Base-by-base conservation (phyloP, 1,140 invertebrate species). In the Whitmania pigra region DNA sequence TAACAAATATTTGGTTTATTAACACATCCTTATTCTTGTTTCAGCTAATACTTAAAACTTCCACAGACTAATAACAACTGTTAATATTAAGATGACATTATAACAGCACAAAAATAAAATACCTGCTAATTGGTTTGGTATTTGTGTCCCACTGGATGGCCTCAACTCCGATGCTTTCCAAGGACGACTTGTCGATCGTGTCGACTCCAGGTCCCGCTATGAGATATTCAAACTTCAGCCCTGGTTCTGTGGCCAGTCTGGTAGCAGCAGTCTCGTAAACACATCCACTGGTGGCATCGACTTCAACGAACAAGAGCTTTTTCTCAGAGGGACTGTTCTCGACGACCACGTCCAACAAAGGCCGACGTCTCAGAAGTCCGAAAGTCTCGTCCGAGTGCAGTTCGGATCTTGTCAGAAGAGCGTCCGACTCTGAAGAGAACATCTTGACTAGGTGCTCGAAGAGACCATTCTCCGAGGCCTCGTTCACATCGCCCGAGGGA, bases 241-340 rank as follows among this genome's bases (percentile, higher is more conserved):
- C 72, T 6, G 83, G 81, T 70, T 85, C 82, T 20, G 79, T 79
- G 13, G 73, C 67, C 53, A 84, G 71, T 15, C 77, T 72, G 27
- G 78, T 73, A 20, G 76, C 75, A 17, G 82, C 72, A 27, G 73
- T 67, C 31, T 76, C 67, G 66, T 78, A 77, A 2, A 83, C 40
- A 18, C 74, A 40, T 72, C 77, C 76, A 9, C 77, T 74, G 22
- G 74, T 75, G 3, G 80, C 78, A 63, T 76, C 78, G 0, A 89
- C 82, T 84, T 97, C 93, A 6, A 87, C 83, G n/a, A 88, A 83
- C 77, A 90, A 92, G 3, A 94, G 78, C 76, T 89, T 89, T 0
- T 87, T 85, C 27, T 81, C 80, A 11, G 77, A 75, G 57, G 85
- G 83, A 40, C 84, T 86, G 79, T 96, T 97, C 82, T 95, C 92